These are phyloP conservation scores for Heterodera schachtii DNA, from an alignment of 1,140 invertebrate species.

Conservation along the genomic window DNA sequence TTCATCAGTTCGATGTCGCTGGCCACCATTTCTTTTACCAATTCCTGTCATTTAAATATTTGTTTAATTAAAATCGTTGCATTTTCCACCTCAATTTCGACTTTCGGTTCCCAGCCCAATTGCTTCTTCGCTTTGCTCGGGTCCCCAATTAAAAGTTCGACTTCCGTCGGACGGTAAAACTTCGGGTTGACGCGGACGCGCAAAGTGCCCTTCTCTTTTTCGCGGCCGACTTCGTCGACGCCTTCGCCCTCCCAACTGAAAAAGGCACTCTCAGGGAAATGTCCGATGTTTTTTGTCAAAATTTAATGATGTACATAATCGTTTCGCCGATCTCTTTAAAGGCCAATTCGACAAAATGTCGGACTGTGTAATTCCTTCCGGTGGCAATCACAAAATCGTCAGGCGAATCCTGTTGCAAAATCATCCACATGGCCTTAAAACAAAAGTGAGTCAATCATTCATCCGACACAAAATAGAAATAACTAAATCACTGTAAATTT, in stretches of 20 bases:
- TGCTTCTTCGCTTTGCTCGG: conserved; percentile 82
- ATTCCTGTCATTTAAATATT: conserved; percentile 68
- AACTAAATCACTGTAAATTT: too few relatives aligned
- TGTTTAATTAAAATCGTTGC: conserved; percentile 17
- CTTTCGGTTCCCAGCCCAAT: conserved; percentile 84
- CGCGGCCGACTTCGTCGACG: conserved; percentile 81
- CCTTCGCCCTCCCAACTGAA: conserved; percentile 83
- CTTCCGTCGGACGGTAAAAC: conserved; percentile 96
- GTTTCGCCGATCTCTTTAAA: conserved; percentile 74
- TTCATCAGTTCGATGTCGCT: conserved; percentile 89
- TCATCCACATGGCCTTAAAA: conserved; percentile 95
- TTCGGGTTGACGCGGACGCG: conserved; percentile 88
- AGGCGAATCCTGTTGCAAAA: conserved; percentile 89
- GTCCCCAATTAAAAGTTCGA: conserved; percentile 88
- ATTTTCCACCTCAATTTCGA: conserved; percentile 72
- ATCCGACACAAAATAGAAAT: too few relatives aligned
- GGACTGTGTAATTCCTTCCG: conserved; percentile 85
- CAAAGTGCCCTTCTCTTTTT: conserved; percentile 78
- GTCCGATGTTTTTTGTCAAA: conserved; percentile 25
- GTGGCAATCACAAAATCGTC: conserved; percentile 98
- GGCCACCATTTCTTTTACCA: conserved; percentile 95
- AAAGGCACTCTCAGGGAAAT: background rate
- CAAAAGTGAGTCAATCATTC: background rate
- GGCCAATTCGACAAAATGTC: conserved; percentile 90
- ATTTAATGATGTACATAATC: conserved; percentile 68